Conservation (phyloP, 2,113 vertebrate species). For the Rutilus rutilus region DNA sequence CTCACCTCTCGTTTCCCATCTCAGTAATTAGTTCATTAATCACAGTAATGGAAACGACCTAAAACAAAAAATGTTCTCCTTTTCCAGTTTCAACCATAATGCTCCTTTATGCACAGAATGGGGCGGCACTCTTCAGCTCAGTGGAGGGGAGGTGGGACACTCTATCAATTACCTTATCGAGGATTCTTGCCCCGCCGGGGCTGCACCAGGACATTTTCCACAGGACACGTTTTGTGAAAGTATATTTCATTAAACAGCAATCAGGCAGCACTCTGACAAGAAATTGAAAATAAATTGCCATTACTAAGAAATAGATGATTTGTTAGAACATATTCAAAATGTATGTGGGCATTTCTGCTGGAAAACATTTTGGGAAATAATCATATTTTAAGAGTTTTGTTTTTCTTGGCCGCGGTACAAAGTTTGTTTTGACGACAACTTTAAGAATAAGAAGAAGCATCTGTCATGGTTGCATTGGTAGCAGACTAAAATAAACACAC, state of each 20-base stretch:
- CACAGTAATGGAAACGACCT: slow-evolving; percentile 74
- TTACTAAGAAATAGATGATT: slow-evolving; percentile 24
- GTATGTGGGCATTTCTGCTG: not conserved
- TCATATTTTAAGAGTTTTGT: not conserved
- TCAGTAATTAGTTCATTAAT: slow-evolving; percentile 77
- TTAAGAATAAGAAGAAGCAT: not conserved
- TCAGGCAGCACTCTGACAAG: slow-evolving; percentile 1
- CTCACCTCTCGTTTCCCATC: slow-evolving; percentile 66
- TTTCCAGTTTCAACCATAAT: slow-evolving; percentile 57
- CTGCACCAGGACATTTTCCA: slow-evolving; percentile 9
- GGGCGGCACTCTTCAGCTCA: slow-evolving; percentile 52
- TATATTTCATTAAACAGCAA: slow-evolving; percentile 31
- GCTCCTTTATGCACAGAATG: slow-evolving; percentile 57
- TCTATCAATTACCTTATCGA: slow-evolving; percentile 57
- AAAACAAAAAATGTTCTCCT: slow-evolving; percentile 66
- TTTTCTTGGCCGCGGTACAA: not conserved
- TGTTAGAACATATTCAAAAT: slow-evolving; percentile 13
- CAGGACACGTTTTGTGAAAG: slow-evolving; percentile 18
- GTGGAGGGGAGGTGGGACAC: slow-evolving; percentile 53
- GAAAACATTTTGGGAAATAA: not conserved
- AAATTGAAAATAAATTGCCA: not conserved
- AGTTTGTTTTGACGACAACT: not conserved
- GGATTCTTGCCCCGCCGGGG: not conserved
- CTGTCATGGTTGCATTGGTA: too few relatives aligned
- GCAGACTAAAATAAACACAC: too few relatives aligned